phyloP scores from a whole-genome alignment of 1,140 invertebrate species.

The Atopsyche davidsoni region DNA sequence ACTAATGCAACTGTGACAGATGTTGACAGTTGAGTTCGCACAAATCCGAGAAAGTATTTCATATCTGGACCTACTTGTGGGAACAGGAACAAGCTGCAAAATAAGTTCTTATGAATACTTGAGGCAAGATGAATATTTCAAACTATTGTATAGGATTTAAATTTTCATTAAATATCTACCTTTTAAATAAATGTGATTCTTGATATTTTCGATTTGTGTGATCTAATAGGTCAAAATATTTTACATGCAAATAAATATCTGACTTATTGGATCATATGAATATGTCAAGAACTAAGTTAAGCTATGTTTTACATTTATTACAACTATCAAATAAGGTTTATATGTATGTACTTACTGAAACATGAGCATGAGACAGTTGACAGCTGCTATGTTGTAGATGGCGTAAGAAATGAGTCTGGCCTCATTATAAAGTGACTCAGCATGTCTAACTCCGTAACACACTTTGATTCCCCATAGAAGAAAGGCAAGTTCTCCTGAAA shows the following conservation, averaged over 20 bases:
- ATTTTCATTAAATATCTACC: conserved; percentile 1
- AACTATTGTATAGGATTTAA: conserved; percentile 9
- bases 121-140: too few species aligned
- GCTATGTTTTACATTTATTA: too few species aligned
- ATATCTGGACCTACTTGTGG: conserved; percentile 81
- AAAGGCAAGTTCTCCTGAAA: conserved; percentile 79
- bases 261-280: neutral
- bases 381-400: conserved; percentile 88
- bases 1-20: conserved; percentile 77
- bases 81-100: conserved; percentile 74
- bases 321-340: too few species aligned
- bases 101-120: too few species aligned
- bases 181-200: neutral
- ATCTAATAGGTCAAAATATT: too few species aligned
- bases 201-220: too few species aligned
- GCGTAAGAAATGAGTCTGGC: conserved; percentile 86
- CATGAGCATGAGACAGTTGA: conserved; percentile 84
- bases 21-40: conserved; percentile 80
- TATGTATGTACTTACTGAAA: conserved; percentile 85
- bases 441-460: conserved; percentile 85
- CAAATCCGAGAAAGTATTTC: conserved; percentile 81
- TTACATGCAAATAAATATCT: too few species aligned
- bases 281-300: conserved; percentile 10
- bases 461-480: conserved; percentile 85
- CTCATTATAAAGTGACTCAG: conserved; percentile 88